These are phyloP conservation scores for Nebria ingens DNA, from an alignment of 1,140 invertebrate species.

Conservation along the genomic window DNA sequence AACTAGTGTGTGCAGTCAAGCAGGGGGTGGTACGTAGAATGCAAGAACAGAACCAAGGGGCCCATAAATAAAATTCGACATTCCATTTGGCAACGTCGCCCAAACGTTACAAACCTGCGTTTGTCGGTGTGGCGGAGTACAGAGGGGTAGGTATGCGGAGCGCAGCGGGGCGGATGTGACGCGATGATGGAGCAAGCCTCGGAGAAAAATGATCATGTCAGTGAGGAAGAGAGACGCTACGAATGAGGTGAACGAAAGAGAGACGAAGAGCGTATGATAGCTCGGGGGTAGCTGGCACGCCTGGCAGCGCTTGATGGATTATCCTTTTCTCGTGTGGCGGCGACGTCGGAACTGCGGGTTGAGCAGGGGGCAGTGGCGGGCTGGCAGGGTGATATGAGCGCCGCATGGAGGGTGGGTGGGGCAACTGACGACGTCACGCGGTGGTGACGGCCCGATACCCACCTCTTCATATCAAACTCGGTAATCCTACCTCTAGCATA, in stretches of 20 bases:
- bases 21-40: background rate
- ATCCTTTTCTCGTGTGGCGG: constrained; percentile 18
- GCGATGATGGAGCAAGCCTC: constrained; percentile 36
- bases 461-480: constrained; percentile 28
- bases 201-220: constrained; percentile 37
- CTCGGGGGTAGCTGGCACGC: constrained; percentile 28
- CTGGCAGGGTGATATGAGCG: background rate
- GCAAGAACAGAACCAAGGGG: constrained; percentile 30
- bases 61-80: constrained; percentile 38
- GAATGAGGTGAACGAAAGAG: background rate
- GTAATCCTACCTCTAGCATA: too few species aligned
- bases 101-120: background rate
- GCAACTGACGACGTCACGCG: constrained; percentile 4
- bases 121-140: background rate
- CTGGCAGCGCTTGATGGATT: constrained; percentile 31
- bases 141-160: constrained; percentile 19
- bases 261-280: background rate
- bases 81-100: constrained; percentile 35
- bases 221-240: constrained; percentile 20
- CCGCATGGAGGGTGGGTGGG: constrained; percentile 10
- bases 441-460: constrained; percentile 23
- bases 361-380: background rate
- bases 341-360: constrained; percentile 10
- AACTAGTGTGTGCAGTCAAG: background rate
- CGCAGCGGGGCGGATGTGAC: constrained; percentile 30